phyloP scores from a whole-genome alignment of 1,140 invertebrate genomes.

The Heliconius nattereri region DNA sequence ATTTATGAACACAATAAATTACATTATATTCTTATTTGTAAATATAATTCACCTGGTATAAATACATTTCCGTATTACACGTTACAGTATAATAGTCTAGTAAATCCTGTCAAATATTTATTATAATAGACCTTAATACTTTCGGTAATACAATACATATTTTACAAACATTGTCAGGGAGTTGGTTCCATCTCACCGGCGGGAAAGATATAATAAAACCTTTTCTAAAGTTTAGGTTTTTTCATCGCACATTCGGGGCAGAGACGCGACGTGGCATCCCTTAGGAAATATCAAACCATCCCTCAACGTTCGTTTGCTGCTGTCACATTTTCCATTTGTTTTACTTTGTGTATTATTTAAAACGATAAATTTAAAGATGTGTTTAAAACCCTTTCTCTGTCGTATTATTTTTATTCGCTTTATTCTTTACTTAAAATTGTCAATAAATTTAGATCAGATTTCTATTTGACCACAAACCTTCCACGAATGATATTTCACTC shows the following conservation, averaged over 20 bases:
- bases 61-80: neutral
- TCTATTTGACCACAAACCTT: too few species aligned
- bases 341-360: neutral
- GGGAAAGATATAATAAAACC: conserved; percentile 55
- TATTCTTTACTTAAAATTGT: too few species aligned
- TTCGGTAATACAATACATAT: conserved; percentile 50
- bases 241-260: conserved; percentile 57
- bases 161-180: conserved; percentile 56
- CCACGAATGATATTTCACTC: too few species aligned
- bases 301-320: conserved; percentile 26
- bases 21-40: too few species aligned
- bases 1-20: too few species aligned
- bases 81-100: conserved; percentile 32
- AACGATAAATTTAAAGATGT: neutral
- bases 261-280: conserved; percentile 62
- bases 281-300: conserved; percentile 56
- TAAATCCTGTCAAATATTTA: conserved; percentile 37
- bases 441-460: too few species aligned
- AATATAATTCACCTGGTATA: too few species aligned
- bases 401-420: neutral
- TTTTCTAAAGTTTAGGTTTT: conserved; percentile 65
- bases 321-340: conserved; percentile 13
- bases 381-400: neutral
- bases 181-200: conserved; percentile 4
- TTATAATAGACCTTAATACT: conserved; percentile 32